Base-by-base conservation (phyloP, 2,888 invertebrate species). In the Drosophila neotestacea region DNA sequence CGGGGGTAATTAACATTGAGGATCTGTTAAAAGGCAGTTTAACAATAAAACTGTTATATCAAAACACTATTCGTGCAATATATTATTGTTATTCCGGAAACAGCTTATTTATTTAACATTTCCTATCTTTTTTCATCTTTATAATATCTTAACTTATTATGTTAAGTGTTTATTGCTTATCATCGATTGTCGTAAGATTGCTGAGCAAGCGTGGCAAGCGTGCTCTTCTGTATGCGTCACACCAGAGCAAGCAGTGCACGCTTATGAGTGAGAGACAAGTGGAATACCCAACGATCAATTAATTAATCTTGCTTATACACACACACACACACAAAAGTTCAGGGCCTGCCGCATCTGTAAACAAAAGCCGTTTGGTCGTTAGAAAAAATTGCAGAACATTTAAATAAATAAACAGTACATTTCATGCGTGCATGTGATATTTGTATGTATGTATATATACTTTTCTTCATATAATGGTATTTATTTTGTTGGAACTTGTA, bases 201-300 rank as follows among this genome's bases (percentile, higher is more conserved):
- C 2, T 1, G 4, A 34, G 10, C 46, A 77, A 76, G 60, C 72
- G 72, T 68, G 62, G 55, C 50, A 10, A 58, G 73, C 46, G 54
- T 32, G 58, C 50, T 10, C 39, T 42, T 63, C 69, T 30, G 75
- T 73, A 72, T 73, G 69, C 77, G 69, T 69, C 61, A 77, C 52
- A 56, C 22, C 51, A 60, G 13, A 41, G 56, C 48, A 68, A 75
- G 64, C 79, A 79, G 69, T 66, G 69, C 36, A 63, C 4, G 46
- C 52, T 22, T 22, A 52, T 42, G 58, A 44, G 38, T 22, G 51
- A 56, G n/a, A 34, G 36, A 28, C 28, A 44, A 27, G 6, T n/a
- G 4, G 22, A 30, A 13, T 10, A 42, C 4, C 44, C 34, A 42
- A 58, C 50, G 39, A 56, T 13, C 44, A 66, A 60, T 63, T 55